Conservation (phyloP, 1,140 invertebrate genomes). For the Tetragnatha versicolor region DNA sequence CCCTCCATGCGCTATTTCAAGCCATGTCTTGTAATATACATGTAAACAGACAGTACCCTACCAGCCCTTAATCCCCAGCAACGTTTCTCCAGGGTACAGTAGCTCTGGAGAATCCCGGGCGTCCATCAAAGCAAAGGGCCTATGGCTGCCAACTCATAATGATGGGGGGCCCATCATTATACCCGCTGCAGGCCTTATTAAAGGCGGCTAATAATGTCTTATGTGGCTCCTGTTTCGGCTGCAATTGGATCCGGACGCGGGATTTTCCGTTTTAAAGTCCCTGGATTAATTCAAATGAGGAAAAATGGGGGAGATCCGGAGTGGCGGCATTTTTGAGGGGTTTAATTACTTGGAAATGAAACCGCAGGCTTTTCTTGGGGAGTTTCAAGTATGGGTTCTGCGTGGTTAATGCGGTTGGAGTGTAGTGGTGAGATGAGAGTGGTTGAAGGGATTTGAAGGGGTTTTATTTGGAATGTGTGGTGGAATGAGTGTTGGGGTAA, state of each 20-base stretch:
- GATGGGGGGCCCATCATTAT: conserved; percentile 40
- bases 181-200: conserved; percentile 41
- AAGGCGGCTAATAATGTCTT: conserved; percentile 47
- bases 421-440: too few species aligned
- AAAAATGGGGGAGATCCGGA: neutral
- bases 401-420: too few species aligned
- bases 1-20: conserved; percentile 46
- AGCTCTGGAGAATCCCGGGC: neutral
- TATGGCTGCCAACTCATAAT: conserved; percentile 32
- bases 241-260: conserved; percentile 7
- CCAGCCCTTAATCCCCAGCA: conserved; percentile 43
- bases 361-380: neutral
- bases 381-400: neutral
- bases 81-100: conserved; percentile 20
- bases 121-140: conserved; percentile 28
- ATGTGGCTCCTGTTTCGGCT: neutral
- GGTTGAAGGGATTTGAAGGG: too few species aligned
- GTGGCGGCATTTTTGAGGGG: neutral
- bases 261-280: neutral
- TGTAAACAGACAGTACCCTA: conserved; percentile 52
- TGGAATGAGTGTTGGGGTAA: too few species aligned
- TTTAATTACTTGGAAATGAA: neutral
- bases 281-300: conserved; percentile 21
- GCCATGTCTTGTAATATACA: conserved; percentile 47
- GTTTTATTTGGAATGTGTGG: too few species aligned